Conservation (phyloP, 2,888 invertebrate genomes). For the Hesperia comma region DNA sequence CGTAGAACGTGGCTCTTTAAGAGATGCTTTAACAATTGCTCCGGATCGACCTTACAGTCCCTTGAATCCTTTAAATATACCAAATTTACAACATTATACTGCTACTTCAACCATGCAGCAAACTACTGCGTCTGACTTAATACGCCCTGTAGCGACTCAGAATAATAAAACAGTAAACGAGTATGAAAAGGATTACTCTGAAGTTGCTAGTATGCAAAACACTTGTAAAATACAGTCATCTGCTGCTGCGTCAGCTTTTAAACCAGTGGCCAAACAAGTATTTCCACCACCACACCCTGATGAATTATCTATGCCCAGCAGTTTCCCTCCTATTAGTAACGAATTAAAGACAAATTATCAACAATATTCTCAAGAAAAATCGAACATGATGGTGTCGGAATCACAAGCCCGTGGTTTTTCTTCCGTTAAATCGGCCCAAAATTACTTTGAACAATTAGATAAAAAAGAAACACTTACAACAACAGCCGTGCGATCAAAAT, state of each 20-base stretch:
- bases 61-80: conserved; percentile 68
- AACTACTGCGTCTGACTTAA: conserved; percentile 59
- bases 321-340: conserved; percentile 69
- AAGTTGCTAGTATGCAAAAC: conserved; percentile 69
- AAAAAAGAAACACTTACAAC: conserved; percentile 68
- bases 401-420: conserved; percentile 64
- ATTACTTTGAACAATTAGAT: conserved; percentile 71
- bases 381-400: conserved; percentile 61
- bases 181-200: conserved; percentile 56
- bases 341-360: conserved; percentile 67
- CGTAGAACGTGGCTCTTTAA: conserved; percentile 79
- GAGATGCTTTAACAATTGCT: conserved; percentile 86
- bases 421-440: conserved; percentile 70
- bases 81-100: conserved; percentile 60
- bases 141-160: conserved; percentile 68
- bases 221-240: conserved; percentile 69
- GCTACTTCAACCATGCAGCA: conserved; percentile 54
- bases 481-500: conserved; percentile 67
- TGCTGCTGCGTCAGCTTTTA: conserved; percentile 74
- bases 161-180: conserved; percentile 33
- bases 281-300: conserved; percentile 69
- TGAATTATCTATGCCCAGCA: conserved; percentile 61
- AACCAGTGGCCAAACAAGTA: conserved; percentile 75
- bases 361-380: conserved; percentile 57
- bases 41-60: conserved; percentile 86